A percentile compares a stretch with the other conserved stretches of the same genome.
These are phyloP conservation scores for Bruchidius siliquastri DNA, from an alignment of 2,888 invertebrate species.

Conservation along the genomic window DNA sequence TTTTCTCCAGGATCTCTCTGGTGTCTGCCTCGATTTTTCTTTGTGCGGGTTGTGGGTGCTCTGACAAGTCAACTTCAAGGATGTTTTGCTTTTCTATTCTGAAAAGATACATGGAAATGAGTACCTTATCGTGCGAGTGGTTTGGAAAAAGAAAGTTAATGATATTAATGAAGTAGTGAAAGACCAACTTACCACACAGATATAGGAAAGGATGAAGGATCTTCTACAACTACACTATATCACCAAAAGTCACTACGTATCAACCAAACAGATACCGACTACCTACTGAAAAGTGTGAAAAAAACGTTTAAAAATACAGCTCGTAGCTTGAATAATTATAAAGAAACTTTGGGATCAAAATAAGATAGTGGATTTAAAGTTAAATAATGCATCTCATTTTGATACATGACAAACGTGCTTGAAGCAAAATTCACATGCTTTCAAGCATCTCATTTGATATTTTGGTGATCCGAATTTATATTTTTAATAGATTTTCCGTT, in stretches of 20 bases:
- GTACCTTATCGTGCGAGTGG: not conserved
- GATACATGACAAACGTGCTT: too few species aligned
- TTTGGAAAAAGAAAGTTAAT: not conserved
- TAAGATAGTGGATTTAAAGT: too few species aligned
- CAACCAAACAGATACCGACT: not conserved
- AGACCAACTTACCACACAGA: not conserved
- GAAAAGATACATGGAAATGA: conserved; percentile 16
- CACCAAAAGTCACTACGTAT: not conserved
- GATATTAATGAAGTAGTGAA: not conserved
- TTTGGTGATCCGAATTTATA: too few species aligned
- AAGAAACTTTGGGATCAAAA: not conserved
- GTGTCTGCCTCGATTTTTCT: conserved; percentile 32
- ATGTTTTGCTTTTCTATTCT: conserved; percentile 35
- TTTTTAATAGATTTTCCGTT: too few species aligned
- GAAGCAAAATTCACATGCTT: too few species aligned
- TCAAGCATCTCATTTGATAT: too few species aligned
- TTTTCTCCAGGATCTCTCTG: conserved; percentile 53
- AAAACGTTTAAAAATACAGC: not conserved
- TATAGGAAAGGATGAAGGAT: not conserved
- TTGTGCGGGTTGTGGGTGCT: conserved; percentile 3
- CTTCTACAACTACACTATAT: not conserved
- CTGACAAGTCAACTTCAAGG: conserved; percentile 20
- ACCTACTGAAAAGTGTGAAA: not conserved
- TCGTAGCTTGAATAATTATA: not conserved
- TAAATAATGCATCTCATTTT: too few species aligned